Evolutionary conservation across 2,113 vertebrate genomes (phyloP).

Genomic region (Callipepla squamata): DNA sequence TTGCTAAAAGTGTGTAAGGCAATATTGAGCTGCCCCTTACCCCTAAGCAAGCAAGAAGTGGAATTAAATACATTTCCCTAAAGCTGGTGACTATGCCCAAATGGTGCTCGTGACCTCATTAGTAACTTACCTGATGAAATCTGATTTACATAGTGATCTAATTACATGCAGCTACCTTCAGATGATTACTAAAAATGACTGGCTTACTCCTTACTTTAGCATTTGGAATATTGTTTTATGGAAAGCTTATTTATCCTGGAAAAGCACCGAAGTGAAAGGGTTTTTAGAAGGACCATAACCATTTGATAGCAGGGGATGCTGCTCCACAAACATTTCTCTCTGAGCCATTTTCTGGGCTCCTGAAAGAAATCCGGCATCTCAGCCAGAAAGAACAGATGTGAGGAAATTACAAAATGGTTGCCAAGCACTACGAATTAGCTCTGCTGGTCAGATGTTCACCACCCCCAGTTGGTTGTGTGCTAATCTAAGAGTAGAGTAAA

Average conservation of each 20-base stretch:
- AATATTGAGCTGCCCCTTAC: not conserved
- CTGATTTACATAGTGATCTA: not conserved
- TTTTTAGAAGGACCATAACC: not conserved
- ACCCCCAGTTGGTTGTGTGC: conserved; percentile 39
- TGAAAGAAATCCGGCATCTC: conserved; percentile 25
- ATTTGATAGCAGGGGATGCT: not conserved
- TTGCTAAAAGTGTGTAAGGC: not conserved
- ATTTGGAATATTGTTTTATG: not conserved
- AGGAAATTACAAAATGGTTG: conserved; percentile 35
- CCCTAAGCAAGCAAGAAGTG: not conserved
- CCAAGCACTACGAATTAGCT: conserved; percentile 42
- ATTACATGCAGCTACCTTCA: not conserved
- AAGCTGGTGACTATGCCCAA: not conserved
- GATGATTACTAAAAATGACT: not conserved
- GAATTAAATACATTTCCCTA: not conserved
- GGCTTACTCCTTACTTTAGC: not conserved
- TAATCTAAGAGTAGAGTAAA: conserved; percentile 4
- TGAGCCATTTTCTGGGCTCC: conserved; percentile 40
- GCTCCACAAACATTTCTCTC: not conserved
- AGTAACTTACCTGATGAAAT: not conserved
- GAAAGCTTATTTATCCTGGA: conserved; percentile 4
- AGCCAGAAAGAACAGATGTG: conserved; percentile 64
- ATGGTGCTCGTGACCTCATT: not conserved
- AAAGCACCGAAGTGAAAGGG: not conserved
- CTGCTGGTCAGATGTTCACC: conserved; percentile 56